Percentiles rank a stretch among this genome's conserved stretches.
phyloP scores from a whole-genome alignment of 2,888 invertebrate genomes.

The Drosophila bunnanda region DNA sequence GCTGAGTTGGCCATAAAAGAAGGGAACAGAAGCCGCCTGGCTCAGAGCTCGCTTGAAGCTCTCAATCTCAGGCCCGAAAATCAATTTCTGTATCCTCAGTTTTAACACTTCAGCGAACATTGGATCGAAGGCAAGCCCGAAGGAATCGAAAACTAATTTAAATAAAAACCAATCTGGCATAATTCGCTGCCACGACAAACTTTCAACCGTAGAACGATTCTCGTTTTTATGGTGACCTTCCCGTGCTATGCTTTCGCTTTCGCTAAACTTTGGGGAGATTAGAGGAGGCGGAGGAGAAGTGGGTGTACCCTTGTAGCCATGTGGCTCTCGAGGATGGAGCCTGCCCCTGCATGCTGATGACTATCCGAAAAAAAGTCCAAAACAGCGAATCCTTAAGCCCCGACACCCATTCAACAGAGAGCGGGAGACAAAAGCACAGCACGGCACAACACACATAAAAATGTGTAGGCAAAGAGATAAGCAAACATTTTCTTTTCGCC shows the following conservation, averaged over 20 bases:
- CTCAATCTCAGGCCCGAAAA: conserved; percentile 34
- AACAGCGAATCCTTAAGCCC: conserved; percentile 35
- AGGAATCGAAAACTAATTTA: conserved; percentile 76
- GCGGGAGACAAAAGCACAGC: conserved; percentile 52
- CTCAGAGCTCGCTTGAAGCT: background rate
- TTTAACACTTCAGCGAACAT: conserved; percentile 70
- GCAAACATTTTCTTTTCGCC: conserved; percentile 47
- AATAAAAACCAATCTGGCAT: conserved; percentile 78
- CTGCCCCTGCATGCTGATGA: conserved; percentile 78
- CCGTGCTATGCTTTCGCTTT: conserved; percentile 30
- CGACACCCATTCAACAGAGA: conserved; percentile 36
- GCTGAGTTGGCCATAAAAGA: conserved; percentile 56
- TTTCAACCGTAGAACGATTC: conserved; percentile 70
- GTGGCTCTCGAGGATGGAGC: conserved; percentile 56
- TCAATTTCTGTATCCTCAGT: conserved; percentile 51
- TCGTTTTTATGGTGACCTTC: conserved; percentile 63
- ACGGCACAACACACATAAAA: conserved; percentile 67
- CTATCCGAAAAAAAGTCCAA: conserved; percentile 49
- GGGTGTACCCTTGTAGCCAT: conserved; percentile 15
- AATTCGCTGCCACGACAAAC: conserved; percentile 47
- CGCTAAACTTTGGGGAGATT: conserved; percentile 34
- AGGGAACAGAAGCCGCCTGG: conserved; percentile 1
- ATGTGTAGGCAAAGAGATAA: conserved; percentile 68
- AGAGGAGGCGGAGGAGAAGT: background rate
- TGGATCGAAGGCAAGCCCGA: conserved; percentile 11